A percentile compares a stretch with the other conserved stretches of the same genome.
phyloP scores from a whole-genome alignment of 1,140 invertebrate genomes.

The Neelides sp. region DNA sequence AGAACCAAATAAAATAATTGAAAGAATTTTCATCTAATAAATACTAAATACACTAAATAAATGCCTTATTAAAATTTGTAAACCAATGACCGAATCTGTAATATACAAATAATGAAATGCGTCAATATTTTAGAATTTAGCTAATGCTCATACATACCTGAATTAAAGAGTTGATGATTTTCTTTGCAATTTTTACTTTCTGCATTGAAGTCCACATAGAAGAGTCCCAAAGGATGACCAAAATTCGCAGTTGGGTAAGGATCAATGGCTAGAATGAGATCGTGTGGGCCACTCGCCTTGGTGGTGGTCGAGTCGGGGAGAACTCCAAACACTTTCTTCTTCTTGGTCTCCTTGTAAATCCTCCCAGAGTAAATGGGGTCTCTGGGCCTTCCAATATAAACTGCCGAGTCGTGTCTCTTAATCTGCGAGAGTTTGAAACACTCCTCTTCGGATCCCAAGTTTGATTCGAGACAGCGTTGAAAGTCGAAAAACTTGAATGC shows the following conservation, averaged over 20 bases:
- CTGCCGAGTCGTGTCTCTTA: conserved; percentile 8
- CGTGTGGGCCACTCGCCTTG: conserved; percentile 34
- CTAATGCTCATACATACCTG: conserved; percentile 15
- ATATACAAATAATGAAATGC: too few species aligned
- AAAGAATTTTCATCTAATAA: too few species aligned
- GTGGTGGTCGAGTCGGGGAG: conserved; percentile 38
- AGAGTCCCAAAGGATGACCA: conserved; percentile 42
- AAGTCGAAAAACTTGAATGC: conserved; percentile 27
- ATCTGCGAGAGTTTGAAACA: conserved; percentile 21
- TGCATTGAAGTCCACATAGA: conserved; percentile 37
- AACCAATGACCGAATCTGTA: too few species aligned
- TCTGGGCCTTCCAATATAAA: conserved; percentile 19
- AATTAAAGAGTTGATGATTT: conserved; percentile 17
- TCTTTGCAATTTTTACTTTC: conserved; percentile 20
- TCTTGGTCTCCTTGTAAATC: too few species aligned
- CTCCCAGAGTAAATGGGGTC: too few species aligned
- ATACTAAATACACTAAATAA: too few species aligned
- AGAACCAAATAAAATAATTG: too few species aligned
- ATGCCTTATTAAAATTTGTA: too few species aligned
- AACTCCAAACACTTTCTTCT: conserved; percentile 31
- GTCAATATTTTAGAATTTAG: not conserved
- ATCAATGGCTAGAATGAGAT: conserved; percentile 41
- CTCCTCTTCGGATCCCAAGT: conserved; percentile 23
- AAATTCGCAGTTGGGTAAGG: conserved; percentile 40
- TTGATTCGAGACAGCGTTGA: conserved; percentile 15